Evolutionary conservation across 1,140 invertebrate species (phyloP).

Genomic region (Caligus rogercresseyi): DNA sequence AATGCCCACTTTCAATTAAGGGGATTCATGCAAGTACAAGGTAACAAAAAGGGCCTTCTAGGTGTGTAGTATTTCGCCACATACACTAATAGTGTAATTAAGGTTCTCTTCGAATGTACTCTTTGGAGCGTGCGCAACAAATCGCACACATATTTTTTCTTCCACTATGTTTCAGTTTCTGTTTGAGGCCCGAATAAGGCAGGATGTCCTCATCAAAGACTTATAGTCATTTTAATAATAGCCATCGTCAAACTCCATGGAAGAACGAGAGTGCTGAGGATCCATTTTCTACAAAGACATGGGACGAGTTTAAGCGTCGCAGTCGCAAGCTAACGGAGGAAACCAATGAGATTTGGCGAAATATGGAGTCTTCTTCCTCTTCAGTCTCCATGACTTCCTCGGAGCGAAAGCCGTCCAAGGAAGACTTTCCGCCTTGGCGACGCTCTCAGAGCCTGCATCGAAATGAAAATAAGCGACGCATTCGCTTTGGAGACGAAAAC

Average conservation of each 20-base stretch:
- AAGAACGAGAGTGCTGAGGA: neutral
- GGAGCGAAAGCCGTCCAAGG: neutral
- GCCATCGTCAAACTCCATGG: neutral
- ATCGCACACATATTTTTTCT: no score
- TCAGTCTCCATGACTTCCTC: neutral
- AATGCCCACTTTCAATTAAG: no score
- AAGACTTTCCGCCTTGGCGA: neutral
- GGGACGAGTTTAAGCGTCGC: neutral
- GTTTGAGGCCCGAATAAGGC: no score
- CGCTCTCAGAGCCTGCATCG: neutral
- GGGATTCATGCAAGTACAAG: no score
- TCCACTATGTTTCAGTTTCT: no score
- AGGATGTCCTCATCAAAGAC: no score
- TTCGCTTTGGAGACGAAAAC: neutral
- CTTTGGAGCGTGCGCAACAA: no score
- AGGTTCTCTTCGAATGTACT: no score
- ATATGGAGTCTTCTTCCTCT: neutral
- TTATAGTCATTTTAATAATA: neutral
- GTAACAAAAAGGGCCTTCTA: no score
- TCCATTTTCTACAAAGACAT: neutral
- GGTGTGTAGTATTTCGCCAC: no score
- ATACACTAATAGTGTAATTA: no score
- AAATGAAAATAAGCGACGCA: neutral
- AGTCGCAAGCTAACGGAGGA: neutral
- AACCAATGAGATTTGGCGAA: neutral